Evolutionary conservation across 2,797 vertebrate genomes (phyloP), one percentile per base, ranked within the genome.

Genomic region (Prunella strophiata): DNA sequence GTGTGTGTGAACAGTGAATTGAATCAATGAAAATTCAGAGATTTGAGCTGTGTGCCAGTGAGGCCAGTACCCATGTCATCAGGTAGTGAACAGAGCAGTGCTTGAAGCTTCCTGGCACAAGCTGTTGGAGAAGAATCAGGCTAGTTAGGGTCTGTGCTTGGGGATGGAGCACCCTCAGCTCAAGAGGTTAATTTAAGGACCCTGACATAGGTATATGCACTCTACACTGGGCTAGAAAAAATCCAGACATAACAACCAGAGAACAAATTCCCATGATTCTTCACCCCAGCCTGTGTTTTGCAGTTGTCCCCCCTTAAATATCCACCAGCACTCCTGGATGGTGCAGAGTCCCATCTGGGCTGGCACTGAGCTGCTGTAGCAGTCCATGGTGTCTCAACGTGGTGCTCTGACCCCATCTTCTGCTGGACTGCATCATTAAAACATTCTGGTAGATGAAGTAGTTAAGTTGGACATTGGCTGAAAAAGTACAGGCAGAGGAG

Each of bases 311-410:
- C 12, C 13, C 8, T 42, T 20, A 48, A 38, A 38, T 21, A 42
- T 22, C 32, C 23, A 27, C 26, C 17, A 47, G 22, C 4, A 2
- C 22, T 22, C 5, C 32, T 40, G 61, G 40, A 13, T 2, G 1
- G 10, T 79, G 30, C 14, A 19, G 2, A 1, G 32, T 47, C 26
- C 26, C 48, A 14, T 50, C 38, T 25, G 27, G 36, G 26, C 47
- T 82, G 43, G 29, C 57, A 40, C 36, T n/a, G 43, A 59, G 68
- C 38, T 71, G 62, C 43, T 73, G 34, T 3, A 2, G 43, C 38
- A 72, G n/a, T 22, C 27, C 16, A 3, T 0, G 1, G 12, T 22
- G 8, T 82, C 6, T 0, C 3, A 2, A 7, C 59, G 29, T 42
- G n/a, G 27, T 61, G 47, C 13, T 61, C 76, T 74, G 45, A 48